phyloP scores from a whole-genome alignment of 2,888 invertebrate species.

The Acrocyrtus sp. region DNA sequence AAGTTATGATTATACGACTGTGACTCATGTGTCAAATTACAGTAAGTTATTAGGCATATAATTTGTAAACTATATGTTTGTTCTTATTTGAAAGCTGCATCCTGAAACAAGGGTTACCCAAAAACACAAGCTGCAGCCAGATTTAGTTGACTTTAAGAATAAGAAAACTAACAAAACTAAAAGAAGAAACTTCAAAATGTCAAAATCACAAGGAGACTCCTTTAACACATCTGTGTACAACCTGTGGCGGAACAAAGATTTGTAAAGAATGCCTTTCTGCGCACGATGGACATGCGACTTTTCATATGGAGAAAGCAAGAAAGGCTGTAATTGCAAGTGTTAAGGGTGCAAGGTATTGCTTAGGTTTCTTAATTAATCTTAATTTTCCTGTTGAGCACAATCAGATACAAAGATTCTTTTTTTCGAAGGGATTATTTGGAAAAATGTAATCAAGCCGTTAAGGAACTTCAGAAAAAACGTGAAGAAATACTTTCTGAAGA shows the following conservation, averaged over 20 bases:
- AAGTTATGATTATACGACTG: too few species aligned
- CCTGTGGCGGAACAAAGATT: conserved; percentile 6
- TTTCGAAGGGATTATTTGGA: conserved; percentile 7
- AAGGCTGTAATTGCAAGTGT: background rate
- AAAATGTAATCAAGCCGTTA: background rate
- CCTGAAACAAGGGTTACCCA: conserved; percentile 13
- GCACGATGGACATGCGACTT: background rate
- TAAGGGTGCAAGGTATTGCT: background rate
- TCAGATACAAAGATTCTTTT: too few species aligned
- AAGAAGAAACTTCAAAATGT: background rate
- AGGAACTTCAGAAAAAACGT: conserved; percentile 3
- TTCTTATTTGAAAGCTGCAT: background rate
- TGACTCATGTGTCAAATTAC: background rate
- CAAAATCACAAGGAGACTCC: background rate
- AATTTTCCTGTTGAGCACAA: too few species aligned
- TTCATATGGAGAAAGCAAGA: background rate
- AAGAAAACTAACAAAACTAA: conserved; percentile 2
- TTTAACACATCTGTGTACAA: background rate
- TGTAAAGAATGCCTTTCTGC: conserved; percentile 10
- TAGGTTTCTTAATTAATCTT: too few species aligned
- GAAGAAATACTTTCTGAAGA: background rate
- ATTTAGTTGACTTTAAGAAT: too few species aligned
- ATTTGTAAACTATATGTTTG: too few species aligned
- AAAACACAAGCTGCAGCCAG: background rate
- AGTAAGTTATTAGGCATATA: too few species aligned